Percentiles rank a stretch among this genome's conserved stretches.
Conservation (phyloP, 2,888 invertebrate species). For the Callimorpha dominula region DNA sequence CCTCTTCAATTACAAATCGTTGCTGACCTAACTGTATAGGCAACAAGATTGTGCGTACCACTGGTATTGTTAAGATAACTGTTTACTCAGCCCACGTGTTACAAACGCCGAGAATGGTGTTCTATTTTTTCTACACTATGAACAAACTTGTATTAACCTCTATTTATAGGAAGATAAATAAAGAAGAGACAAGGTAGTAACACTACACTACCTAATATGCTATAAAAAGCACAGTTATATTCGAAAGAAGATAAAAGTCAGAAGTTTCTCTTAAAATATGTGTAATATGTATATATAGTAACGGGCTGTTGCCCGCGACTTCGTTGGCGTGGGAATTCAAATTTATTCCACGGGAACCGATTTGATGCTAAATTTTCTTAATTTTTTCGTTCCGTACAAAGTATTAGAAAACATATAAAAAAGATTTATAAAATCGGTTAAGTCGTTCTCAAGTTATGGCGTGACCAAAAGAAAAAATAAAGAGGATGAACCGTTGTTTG, state of each 20-base stretch:
- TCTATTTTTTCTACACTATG: conserved; percentile 3
- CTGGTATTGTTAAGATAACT: conserved; percentile 53
- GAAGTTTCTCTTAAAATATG: neutral
- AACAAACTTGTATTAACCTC: conserved; percentile 4
- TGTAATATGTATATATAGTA: too few species aligned
- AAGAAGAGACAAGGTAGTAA: neutral
- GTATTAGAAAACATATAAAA: too few species aligned
- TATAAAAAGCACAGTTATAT: neutral
- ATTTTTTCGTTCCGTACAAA: too few species aligned
- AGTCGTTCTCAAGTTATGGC: too few species aligned
- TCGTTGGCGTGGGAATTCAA: too few species aligned
- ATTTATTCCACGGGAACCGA: too few species aligned
- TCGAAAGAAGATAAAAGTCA: neutral
- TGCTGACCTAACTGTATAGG: conserved; percentile 49
- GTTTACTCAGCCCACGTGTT: conserved; percentile 48
- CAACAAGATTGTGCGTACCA: conserved; percentile 44
- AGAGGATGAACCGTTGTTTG: too few species aligned
- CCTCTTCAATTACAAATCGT: conserved; percentile 45
- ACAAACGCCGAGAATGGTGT: conserved; percentile 19
- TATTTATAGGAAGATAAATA: neutral
- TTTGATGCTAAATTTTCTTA: too few species aligned
- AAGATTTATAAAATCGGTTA: too few species aligned
- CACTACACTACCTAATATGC: neutral
- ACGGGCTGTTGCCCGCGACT: too few species aligned
- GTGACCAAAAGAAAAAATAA: too few species aligned